Conservation (phyloP, 2,888 invertebrate species). For the Galerucella pusilla region DNA sequence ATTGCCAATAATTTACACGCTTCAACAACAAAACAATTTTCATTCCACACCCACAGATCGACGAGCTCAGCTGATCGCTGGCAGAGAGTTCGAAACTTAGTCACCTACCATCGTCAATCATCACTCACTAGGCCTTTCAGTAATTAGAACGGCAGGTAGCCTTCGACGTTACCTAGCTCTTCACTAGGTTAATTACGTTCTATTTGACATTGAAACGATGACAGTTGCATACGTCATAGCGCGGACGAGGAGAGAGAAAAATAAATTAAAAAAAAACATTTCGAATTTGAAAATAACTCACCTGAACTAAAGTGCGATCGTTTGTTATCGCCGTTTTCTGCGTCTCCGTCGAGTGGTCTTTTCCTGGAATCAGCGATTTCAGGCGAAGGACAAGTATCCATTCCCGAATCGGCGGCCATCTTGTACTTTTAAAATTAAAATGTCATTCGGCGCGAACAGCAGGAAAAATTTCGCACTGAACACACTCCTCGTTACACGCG, state of each 20-base stretch:
- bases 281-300: conserved; percentile 64
- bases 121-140: conserved; percentile 10
- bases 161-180: conserved; percentile 13
- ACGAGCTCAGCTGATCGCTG: conserved; percentile 1
- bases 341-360: conserved; percentile 88
- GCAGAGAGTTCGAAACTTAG: background rate
- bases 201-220: conserved; percentile 38
- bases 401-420: conserved; percentile 93
- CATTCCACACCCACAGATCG: conserved; percentile 7
- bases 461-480: conserved; percentile 38
- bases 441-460: conserved; percentile 52
- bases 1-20: conserved; percentile 16
- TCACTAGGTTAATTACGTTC: conserved; percentile 38
- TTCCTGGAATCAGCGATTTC: conserved; percentile 92
- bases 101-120: background rate
- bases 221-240: conserved; percentile 35
- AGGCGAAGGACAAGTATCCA: conserved; percentile 94
- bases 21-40: conserved; percentile 15
- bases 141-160: conserved; percentile 31
- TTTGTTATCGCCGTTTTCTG: conserved; percentile 89
- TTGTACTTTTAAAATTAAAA: conserved; percentile 59
- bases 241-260: background rate
- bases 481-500: conserved; percentile 37
- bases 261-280: conserved; percentile 4
- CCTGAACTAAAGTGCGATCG: conserved; percentile 92